Percentiles rank a stretch among this genome's conserved stretches.
Conservation (phyloP, 1,140 invertebrate species). For the Carcinoscorpius rotundicauda region DNA sequence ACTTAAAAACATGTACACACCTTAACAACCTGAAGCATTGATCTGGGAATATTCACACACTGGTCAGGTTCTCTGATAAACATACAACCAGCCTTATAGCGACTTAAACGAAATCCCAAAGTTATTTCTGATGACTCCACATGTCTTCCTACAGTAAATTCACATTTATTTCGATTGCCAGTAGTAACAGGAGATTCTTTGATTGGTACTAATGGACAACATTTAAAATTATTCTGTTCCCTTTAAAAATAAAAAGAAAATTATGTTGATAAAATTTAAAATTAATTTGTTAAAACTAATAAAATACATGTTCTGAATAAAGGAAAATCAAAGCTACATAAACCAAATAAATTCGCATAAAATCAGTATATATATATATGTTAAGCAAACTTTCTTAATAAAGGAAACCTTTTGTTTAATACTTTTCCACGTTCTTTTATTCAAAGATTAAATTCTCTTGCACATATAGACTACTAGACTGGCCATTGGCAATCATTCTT, state of each 20-base stretch:
- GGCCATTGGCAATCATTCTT: too few species aligned
- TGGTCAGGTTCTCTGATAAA: constrained; percentile 58
- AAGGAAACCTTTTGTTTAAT: neutral
- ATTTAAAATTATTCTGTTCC: constrained; percentile 29
- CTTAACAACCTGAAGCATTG: constrained; percentile 59
- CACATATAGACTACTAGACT: too few species aligned
- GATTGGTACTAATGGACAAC: constrained; percentile 36
- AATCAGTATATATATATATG: neutral
- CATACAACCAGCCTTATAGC: constrained; percentile 68
- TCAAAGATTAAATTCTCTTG: too few species aligned
- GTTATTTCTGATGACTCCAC: constrained; percentile 52
- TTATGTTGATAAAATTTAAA: neutral
- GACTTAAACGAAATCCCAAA: constrained; percentile 77
- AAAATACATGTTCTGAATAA: too few species aligned
- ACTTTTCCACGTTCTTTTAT: too few species aligned
- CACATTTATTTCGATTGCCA: constrained; percentile 94
- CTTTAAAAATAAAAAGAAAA: constrained; percentile 6
- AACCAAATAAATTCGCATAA: too few species aligned
- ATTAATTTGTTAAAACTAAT: neutral
- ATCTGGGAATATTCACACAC: constrained; percentile 60
- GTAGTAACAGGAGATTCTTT: constrained; percentile 44
- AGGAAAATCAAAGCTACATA: too few species aligned
- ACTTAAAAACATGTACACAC: constrained; percentile 29
- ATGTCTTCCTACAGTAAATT: constrained; percentile 75
- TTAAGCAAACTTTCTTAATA: neutral